A percentile compares a stretch with the other conserved stretches of the same genome.
phyloP scores from a whole-genome alignment of 2,113 vertebrate species.

The Xiphias gladius region DNA sequence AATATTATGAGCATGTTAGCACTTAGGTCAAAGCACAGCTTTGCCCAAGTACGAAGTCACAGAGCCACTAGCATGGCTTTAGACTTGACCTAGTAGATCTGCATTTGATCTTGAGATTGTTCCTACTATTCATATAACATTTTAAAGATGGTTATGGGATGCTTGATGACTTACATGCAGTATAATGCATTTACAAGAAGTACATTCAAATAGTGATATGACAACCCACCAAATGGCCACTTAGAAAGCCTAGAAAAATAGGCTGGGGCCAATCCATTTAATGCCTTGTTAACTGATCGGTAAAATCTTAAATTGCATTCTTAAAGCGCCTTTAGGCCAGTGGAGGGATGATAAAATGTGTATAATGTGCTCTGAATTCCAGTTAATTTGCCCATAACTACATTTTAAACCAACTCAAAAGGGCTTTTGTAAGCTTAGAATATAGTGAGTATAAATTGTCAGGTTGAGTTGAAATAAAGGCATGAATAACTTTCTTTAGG shows the following conservation, averaged over 20 bases:
- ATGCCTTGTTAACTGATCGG: background rate
- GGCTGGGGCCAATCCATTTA: background rate
- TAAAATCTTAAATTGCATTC: background rate
- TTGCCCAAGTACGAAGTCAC: too few relatives aligned
- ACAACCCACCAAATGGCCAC: too few relatives aligned
- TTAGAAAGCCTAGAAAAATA: background rate
- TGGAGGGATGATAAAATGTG: conserved; percentile 2
- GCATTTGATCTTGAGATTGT: background rate
- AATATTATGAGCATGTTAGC: too few relatives aligned
- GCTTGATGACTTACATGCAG: background rate
- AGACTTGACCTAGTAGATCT: background rate
- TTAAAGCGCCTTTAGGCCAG: background rate
- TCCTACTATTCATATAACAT: too few relatives aligned
- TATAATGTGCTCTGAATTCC: background rate
- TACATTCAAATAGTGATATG: background rate
- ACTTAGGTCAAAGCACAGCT: too few relatives aligned
- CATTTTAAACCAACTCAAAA: conserved; percentile 3
- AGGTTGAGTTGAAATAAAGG: too few relatives aligned
- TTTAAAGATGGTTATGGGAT: background rate
- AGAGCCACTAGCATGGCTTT: too few relatives aligned
- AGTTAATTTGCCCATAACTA: background rate
- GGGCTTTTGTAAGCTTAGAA: background rate
- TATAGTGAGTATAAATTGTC: background rate
- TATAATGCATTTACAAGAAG: background rate
- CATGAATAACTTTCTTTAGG: too few relatives aligned